phyloP scores from a whole-genome alignment of 1,140 invertebrate species.

The Macrosteles quadrilineatus region DNA sequence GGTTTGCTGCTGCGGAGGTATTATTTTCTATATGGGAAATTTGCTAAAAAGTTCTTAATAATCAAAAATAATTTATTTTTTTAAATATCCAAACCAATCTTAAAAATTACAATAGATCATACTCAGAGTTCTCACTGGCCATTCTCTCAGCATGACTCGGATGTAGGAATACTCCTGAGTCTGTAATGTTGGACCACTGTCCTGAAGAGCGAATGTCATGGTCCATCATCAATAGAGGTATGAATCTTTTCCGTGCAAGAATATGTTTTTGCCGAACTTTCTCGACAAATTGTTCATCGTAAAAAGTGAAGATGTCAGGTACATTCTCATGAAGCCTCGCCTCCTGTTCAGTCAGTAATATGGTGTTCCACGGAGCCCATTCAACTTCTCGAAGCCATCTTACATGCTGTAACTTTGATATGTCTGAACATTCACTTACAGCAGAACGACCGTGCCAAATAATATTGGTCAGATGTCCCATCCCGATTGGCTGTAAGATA shows the following conservation, averaged over 20 bases:
- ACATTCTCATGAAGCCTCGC: constrained; percentile 58
- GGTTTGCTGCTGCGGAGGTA: no score
- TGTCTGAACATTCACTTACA: constrained; percentile 60
- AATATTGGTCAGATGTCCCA: constrained; percentile 63
- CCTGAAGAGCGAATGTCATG: neutral
- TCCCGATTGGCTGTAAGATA: constrained; percentile 53
- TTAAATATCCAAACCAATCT: no score
- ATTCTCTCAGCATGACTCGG: neutral
- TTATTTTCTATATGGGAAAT: no score
- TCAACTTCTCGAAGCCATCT: constrained; percentile 59
- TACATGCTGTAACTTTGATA: constrained; percentile 58
- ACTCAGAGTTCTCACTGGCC: no score
- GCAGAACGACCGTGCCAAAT: constrained; percentile 68
- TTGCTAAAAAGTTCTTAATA: no score
- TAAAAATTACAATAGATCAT: no score
- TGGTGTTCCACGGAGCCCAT: constrained; percentile 74
- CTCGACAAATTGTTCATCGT: constrained; percentile 28
- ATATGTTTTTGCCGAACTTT: constrained; percentile 22
- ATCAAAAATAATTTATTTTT: no score
- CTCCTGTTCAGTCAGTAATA: constrained; percentile 64
- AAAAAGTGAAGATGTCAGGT: constrained; percentile 11
- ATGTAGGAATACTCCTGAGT: constrained; percentile 19
- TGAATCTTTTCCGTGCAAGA: constrained; percentile 24
- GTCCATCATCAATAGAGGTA: constrained; percentile 9
- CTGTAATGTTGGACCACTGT: constrained; percentile 10